phyloP scores from a whole-genome alignment of 2,113 vertebrate genomes.

The Cepphus grylle region DNA sequence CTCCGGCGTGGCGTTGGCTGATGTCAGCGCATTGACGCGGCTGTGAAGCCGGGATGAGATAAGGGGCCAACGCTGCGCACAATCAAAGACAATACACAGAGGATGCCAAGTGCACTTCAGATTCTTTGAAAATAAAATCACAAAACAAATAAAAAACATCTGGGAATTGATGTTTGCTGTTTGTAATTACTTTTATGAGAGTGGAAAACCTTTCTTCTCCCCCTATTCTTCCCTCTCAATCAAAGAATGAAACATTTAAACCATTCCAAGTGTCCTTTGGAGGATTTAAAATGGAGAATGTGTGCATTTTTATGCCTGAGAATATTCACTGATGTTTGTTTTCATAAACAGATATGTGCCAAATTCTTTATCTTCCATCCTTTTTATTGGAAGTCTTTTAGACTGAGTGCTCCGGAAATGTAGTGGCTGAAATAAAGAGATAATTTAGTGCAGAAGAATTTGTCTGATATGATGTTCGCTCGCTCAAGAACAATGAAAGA shows the following conservation, averaged over 20 bases:
- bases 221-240: not conserved
- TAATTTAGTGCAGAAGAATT: not conserved
- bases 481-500: not conserved
- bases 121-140: slow-evolving; percentile 17
- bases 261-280: slow-evolving; percentile 24
- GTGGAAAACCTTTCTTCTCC: slow-evolving; percentile 6
- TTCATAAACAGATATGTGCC: slow-evolving; percentile 35
- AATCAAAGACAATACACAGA: not conserved
- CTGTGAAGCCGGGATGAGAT: not conserved
- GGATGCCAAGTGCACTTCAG: slow-evolving; percentile 1
- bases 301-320: slow-evolving; percentile 11
- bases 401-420: not conserved
- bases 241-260: slow-evolving; percentile 28
- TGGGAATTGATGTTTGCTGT: slow-evolving; percentile 21
- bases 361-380: slow-evolving; percentile 15
- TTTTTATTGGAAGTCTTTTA: slow-evolving; percentile 31
- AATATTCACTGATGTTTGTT: slow-evolving; percentile 12
- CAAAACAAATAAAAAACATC: not conserved
- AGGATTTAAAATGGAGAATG: slow-evolving; percentile 19
- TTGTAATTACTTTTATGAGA: slow-evolving; percentile 26
- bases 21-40: not conserved
- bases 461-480: not conserved
- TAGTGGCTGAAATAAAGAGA: slow-evolving; percentile 20
- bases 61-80: not conserved
- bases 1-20: not conserved